Evolutionary conservation across 2,888 invertebrate species (phyloP), one percentile per base, ranked within the genome.

Genomic region (Leucophenga maculata): DNA sequence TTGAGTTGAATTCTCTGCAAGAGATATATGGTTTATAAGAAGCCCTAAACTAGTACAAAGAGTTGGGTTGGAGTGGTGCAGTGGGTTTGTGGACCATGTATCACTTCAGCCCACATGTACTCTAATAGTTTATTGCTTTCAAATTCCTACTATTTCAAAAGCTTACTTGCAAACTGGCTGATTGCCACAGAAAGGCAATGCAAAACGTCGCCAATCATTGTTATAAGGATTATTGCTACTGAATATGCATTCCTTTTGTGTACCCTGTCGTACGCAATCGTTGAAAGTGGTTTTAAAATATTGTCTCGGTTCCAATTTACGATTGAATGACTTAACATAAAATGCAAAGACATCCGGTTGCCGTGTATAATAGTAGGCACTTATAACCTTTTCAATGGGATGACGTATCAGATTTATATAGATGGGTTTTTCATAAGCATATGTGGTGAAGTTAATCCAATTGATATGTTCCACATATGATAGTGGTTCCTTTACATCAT

Each of bases 331-430:
- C 11, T 59, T 54, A 31, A 65, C 39, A 32, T 48, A 48, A 22
- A 6, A 59, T 6, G 22, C 16, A 31, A 48, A 59, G 3, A 59
- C 50, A 4, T 11, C 32, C 18, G 76, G 76, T 22, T 72, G 68
- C 1, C 76, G 62, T 65, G 94, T 93, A 88, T 95, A 95, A 88
- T 95, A 95, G 87, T 95, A 95, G 94, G 95, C 95, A 1, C 95
- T 95, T 82, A 95, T 95, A 11, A 95, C 94, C 60, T 95, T 90
- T 86, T 96, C 95, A 54, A 95, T 93, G 0, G 95, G 96, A 88
- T 96, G 95, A 26, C 95, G 91, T 1, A 96, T 94, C 76, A 96
- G 89, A 89, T 95, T 96, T 78, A 96, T 93, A 89, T 95, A 96
- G 82, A 95, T 94, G 2, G 95, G 95, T 82, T 93, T 92, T 0